Percentiles rank a stretch among this genome's conserved stretches.
phyloP scores from a whole-genome alignment of 2,888 invertebrate species.

The Colostygia pectinataria region DNA sequence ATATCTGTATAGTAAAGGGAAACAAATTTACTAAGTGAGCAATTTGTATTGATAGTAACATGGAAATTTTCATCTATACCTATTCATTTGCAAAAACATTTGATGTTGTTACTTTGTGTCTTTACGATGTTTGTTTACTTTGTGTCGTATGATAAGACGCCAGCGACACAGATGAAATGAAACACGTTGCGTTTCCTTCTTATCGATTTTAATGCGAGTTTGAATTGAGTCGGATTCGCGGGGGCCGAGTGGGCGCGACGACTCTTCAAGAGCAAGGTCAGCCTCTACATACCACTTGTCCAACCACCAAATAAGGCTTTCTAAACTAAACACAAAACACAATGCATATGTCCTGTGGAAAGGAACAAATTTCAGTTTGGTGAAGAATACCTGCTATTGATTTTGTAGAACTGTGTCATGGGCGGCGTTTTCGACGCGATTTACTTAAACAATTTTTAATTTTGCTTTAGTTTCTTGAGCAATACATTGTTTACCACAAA shows the following conservation, averaged over 20 bases:
- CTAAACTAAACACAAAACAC: conserved; percentile 4
- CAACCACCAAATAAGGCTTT: conserved; percentile 19
- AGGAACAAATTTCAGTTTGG: too few species aligned
- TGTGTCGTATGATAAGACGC: conserved; percentile 3
- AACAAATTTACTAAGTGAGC: too few species aligned
- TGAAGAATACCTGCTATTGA: too few species aligned
- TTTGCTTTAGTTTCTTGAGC: too few species aligned
- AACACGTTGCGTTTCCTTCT: conserved; percentile 7
- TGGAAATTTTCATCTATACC: too few species aligned
- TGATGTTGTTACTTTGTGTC: too few species aligned
- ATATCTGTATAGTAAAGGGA: too few species aligned
- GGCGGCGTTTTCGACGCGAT: too few species aligned
- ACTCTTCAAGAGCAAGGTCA: conserved; percentile 74
- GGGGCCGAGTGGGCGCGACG: conserved; percentile 71
- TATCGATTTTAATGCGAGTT: conserved; percentile 23
- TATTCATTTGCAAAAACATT: too few species aligned
- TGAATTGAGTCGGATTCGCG: conserved; percentile 35
- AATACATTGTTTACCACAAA: conserved; percentile 2
- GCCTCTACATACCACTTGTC: conserved; percentile 13
- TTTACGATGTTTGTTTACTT: conserved; percentile 13
- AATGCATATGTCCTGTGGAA: background rate
- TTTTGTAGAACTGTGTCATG: too few species aligned
- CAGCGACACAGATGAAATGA: conserved; percentile 7
- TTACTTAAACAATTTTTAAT: too few species aligned
- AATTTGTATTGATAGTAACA: too few species aligned